Conservation (phyloP, 2,113 vertebrate species). For the Laticauda laticaudata region DNA sequence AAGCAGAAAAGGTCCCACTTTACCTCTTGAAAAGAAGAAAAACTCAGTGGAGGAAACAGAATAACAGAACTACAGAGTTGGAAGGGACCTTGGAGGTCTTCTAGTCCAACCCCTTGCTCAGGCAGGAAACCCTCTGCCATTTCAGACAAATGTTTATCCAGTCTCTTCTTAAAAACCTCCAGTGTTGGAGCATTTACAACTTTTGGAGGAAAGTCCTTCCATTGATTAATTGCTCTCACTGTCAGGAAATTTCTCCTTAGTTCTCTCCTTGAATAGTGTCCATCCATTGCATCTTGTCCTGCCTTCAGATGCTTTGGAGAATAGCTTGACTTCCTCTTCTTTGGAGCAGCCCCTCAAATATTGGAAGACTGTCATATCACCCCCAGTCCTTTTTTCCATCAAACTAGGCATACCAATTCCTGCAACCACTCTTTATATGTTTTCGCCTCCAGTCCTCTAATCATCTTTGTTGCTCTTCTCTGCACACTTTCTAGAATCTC, state of each 20-base stretch:
- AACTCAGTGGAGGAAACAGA: constrained; percentile 28
- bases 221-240: no score
- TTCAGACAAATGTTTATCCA: background rate
- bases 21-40: constrained; percentile 47
- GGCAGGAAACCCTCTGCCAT: background rate
- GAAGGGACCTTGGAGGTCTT: background rate
- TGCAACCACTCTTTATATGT: background rate
- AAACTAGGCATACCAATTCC: background rate
- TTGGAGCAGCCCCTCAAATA: no score
- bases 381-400: background rate
- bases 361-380: background rate
- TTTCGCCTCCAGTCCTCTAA: background rate
- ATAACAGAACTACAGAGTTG: background rate
- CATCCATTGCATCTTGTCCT: no score
- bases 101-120: background rate
- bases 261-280: no score
- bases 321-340: no score
- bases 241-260: no score
- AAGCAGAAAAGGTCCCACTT: constrained; percentile 50
- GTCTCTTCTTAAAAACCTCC: background rate
- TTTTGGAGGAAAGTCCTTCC: no score
- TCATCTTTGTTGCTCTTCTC: background rate
- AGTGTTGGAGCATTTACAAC: background rate
- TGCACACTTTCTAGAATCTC: background rate
- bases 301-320: no score